Evolutionary conservation across 2,113 vertebrate genomes (phyloP).

Genomic region (Muntiacus muntjak): DNA sequence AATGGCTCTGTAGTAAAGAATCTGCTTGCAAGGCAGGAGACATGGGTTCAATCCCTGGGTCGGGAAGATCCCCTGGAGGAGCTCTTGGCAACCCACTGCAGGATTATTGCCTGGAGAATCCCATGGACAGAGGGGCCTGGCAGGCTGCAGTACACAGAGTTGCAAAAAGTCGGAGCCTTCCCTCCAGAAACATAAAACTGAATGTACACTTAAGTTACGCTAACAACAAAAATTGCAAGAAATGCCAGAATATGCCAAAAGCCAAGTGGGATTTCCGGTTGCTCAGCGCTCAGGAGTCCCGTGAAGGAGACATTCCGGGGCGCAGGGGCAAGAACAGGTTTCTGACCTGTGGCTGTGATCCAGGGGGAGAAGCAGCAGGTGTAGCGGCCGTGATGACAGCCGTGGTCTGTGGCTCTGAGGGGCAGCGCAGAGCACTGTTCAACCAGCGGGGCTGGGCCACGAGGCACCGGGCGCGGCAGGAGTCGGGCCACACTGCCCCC

Average conservation of each 20-base stretch:
- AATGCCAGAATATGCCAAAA: not conserved
- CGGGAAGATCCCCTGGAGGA: not conserved
- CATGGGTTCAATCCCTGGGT: not conserved
- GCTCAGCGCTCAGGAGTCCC: not conserved
- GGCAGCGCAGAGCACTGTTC: accelerated
- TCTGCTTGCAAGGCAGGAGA: too few relatives aligned
- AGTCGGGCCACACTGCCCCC: not conserved
- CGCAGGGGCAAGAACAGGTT: accelerated
- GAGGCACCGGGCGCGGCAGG: not conserved
- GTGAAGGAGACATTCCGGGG: accelerated
- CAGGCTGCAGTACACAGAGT: not conserved
- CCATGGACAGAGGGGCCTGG: not conserved
- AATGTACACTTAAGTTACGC: not conserved
- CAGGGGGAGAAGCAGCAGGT: too few relatives aligned
- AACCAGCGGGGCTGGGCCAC: not conserved
- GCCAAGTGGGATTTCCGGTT: not conserved
- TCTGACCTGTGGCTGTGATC: not conserved
- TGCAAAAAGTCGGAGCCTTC: not conserved
- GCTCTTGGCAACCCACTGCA: not conserved
- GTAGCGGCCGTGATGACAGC: accelerated
- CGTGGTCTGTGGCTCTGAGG: not conserved
- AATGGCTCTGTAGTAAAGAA: too few relatives aligned
- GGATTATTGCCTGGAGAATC: not conserved
- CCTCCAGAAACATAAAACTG: not conserved
- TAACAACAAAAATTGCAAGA: not conserved